A percentile compares a stretch with the other conserved stretches of the same genome.
Evolutionary conservation across 1,140 invertebrate genomes (phyloP).

Genomic region (Schlechtendalia chinensis): DNA sequence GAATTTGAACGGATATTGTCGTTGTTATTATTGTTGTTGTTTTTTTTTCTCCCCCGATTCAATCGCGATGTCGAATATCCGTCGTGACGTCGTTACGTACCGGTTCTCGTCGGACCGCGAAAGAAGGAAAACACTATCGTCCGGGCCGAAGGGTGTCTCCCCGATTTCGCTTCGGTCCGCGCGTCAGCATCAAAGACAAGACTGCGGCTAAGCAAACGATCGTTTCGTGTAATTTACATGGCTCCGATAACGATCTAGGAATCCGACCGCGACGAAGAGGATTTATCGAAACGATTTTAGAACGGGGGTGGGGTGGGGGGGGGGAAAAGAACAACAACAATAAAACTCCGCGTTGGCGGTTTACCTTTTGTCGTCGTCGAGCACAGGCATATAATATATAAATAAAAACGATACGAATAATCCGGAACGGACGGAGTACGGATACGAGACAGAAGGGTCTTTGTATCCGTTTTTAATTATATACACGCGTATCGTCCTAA

Average conservation of each 20-base stretch:
- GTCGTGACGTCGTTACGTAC: no score
- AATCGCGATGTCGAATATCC: no score
- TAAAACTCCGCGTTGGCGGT: not conserved
- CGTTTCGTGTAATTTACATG: constrained; percentile 11
- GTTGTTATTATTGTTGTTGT: no score
- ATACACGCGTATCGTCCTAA: not conserved
- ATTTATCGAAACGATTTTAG: constrained; percentile 8
- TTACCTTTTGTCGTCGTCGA: not conserved
- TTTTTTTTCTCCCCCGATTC: no score
- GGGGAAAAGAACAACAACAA: no score
- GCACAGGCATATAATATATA: no score
- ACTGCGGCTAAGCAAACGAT: not conserved
- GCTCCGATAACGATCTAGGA: constrained; percentile 7
- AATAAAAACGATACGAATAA: not conserved
- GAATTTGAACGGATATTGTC: no score
- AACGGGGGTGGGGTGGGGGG: no score
- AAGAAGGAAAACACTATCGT: no score
- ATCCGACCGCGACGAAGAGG: not conserved
- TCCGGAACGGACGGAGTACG: not conserved
- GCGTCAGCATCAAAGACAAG: not conserved
- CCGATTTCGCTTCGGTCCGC: no score
- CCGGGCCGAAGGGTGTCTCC: no score
- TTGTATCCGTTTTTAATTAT: constrained; percentile 27
- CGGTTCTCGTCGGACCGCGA: no score
- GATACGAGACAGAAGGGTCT: not conserved